Evolutionary conservation across 2,113 vertebrate genomes (phyloP).

Genomic region (Eclectus roratus): DNA sequence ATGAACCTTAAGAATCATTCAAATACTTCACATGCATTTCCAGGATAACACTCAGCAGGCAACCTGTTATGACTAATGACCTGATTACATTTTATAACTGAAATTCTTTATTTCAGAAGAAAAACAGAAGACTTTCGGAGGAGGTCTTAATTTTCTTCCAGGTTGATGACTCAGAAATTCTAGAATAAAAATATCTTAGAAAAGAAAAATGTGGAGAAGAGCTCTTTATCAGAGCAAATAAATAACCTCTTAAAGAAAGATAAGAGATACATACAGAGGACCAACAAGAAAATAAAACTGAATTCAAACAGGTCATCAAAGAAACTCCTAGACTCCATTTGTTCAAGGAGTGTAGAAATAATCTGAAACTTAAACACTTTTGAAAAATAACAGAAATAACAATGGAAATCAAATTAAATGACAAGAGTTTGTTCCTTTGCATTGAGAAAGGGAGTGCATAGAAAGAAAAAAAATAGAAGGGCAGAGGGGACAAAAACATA

Average conservation of each 20-base stretch:
- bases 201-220: background rate
- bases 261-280: background rate
- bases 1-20: background rate
- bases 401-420: background rate
- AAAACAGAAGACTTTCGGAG: background rate
- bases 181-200: background rate
- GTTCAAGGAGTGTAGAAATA: background rate
- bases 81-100: background rate
- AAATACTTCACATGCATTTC: background rate
- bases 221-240: background rate
- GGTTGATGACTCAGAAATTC: background rate
- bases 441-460: background rate
- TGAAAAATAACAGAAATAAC: background rate
- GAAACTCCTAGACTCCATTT: background rate
- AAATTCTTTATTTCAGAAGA: background rate
- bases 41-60: background rate
- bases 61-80: background rate
- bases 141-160: background rate
- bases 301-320: background rate
- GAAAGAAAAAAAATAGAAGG: background rate
- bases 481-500: rapidly evolving
- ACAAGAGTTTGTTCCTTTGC: background rate
- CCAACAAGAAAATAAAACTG: background rate
- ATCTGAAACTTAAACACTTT: background rate
- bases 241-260: background rate